A percentile compares a stretch with the other conserved stretches of the same genome.
phyloP scores from a whole-genome alignment of 2,888 invertebrate genomes.

The Apotomis capreana region DNA sequence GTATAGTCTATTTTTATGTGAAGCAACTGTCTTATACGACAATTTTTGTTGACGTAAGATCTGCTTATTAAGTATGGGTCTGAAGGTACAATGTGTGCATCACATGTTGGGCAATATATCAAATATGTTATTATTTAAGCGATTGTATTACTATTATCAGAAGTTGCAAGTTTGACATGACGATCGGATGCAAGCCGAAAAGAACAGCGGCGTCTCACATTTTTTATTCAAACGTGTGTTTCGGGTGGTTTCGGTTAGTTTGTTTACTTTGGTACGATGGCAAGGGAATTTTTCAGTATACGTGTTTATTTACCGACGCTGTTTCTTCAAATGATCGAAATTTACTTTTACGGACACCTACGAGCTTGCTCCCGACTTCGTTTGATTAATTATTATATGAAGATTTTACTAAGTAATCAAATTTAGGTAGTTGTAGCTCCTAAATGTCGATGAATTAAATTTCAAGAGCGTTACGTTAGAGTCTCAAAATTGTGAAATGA shows the following conservation, averaged over 20 bases:
- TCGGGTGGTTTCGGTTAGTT: slow-evolving; percentile 28
- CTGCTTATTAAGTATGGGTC: background rate
- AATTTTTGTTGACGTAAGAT: background rate
- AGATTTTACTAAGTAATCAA: slow-evolving; percentile 53
- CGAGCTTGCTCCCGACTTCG: slow-evolving; percentile 60
- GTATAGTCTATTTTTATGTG: slow-evolving; percentile 46
- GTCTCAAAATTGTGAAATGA: slow-evolving; percentile 53
- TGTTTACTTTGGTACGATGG: slow-evolving; percentile 3
- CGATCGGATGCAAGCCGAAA: slow-evolving; percentile 58
- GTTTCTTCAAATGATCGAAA: slow-evolving; percentile 54
- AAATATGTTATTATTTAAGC: slow-evolving; percentile 52
- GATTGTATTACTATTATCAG: slow-evolving; percentile 54
- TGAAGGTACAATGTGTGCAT: slow-evolving; percentile 46
- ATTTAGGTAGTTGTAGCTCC: slow-evolving; percentile 45
- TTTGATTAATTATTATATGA: slow-evolving; percentile 61
- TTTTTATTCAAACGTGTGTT: slow-evolving; percentile 48
- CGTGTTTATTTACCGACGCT: slow-evolving; percentile 47
- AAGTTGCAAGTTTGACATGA: slow-evolving; percentile 60
- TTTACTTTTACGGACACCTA: slow-evolving; percentile 62
- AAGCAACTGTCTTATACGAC: slow-evolving; percentile 28
- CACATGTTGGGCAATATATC: slow-evolving; percentile 40
- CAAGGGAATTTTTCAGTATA: slow-evolving; percentile 15
- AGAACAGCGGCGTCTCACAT: slow-evolving; percentile 52
- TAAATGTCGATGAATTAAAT: slow-evolving; percentile 51
- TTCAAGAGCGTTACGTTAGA: slow-evolving; percentile 47